phyloP scores from a whole-genome alignment of 2,113 vertebrate species.

The Anas platyrhynchos region DNA sequence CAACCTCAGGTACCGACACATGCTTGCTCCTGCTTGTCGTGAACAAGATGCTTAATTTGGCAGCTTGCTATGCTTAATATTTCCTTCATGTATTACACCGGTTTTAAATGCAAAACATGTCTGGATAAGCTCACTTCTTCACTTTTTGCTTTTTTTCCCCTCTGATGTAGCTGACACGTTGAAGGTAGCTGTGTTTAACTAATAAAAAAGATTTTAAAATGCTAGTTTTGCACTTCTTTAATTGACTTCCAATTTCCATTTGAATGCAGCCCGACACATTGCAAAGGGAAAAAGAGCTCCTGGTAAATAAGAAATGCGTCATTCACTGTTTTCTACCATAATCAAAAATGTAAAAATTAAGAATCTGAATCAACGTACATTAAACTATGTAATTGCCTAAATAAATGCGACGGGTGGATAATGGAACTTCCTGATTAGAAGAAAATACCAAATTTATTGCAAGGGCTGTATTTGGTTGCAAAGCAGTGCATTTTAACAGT shows the following conservation, averaged over 20 bases:
- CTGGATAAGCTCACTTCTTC: slow-evolving; percentile 7
- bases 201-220: slow-evolving; percentile 36
- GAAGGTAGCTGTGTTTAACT: not conserved
- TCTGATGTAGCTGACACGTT: not conserved
- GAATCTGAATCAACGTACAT: slow-evolving; percentile 23
- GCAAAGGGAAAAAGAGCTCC: not conserved
- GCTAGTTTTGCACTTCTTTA: slow-evolving; percentile 45
- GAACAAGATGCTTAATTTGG: slow-evolving; percentile 6
- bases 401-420: not conserved
- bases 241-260: slow-evolving; percentile 38
- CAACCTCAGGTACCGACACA: not conserved
- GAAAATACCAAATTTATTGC: not conserved
- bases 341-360: slow-evolving; percentile 44
- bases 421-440: slow-evolving; percentile 17
- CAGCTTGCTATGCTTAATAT: slow-evolving; percentile 20
- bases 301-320: slow-evolving; percentile 5
- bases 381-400: slow-evolving; percentile 28
- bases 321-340: not conserved
- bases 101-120: slow-evolving; percentile 31
- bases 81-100: not conserved
- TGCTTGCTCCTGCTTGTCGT: not conserved
- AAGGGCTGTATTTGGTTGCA: not conserved
- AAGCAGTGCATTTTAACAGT: fast-evolving
- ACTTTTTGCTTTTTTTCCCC: not conserved
- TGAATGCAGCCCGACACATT: not conserved